Percentiles rank a stretch among this genome's conserved stretches.
These are phyloP conservation scores for Aquatica leii DNA, from an alignment of 2,888 invertebrate genomes.

Conservation along the genomic window DNA sequence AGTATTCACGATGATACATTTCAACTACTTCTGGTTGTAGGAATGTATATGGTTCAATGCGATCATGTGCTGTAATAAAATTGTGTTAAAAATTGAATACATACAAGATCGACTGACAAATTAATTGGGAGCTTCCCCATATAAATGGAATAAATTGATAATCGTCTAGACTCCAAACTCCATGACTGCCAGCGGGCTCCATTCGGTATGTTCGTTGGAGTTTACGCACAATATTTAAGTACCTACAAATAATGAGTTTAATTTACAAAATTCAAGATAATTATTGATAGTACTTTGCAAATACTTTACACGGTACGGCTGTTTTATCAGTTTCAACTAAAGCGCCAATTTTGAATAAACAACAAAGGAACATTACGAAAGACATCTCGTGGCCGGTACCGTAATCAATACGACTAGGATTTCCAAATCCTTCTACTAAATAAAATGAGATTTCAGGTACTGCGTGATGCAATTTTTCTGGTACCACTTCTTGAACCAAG, in stretches of 20 bases:
- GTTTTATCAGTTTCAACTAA: constrained; percentile 78
- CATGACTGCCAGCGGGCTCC: constrained; percentile 99
- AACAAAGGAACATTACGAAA: constrained; percentile 94
- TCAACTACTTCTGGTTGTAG: constrained; percentile 81
- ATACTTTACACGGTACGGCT: constrained; percentile 74
- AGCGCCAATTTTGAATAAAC: constrained; percentile 88
- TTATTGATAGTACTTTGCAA: constrained; percentile 67
- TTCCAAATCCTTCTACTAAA: constrained; percentile 92
- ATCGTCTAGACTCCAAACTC: constrained; percentile 99
- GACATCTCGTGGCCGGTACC: constrained; percentile 98
- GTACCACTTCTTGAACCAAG: constrained; percentile 72
- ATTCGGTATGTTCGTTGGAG: constrained; percentile 92
- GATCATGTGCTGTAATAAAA: constrained; percentile 70
- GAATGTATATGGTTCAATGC: constrained; percentile 87
- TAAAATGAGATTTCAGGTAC: constrained; percentile 86
- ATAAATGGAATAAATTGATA: constrained; percentile 98
- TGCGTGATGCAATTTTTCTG: constrained; percentile 70
- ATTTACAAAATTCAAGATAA: not conserved
- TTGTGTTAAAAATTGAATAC: not conserved
- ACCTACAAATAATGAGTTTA: constrained; percentile 70
- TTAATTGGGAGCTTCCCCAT: constrained; percentile 98
- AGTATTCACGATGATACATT: constrained; percentile 77
- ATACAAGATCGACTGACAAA: constrained; percentile 64
- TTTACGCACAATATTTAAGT: constrained; percentile 82
- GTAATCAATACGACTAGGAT: constrained; percentile 96